Base-by-base conservation (phyloP, 2,113 vertebrate species). In the Toxotes chatareus region DNA sequence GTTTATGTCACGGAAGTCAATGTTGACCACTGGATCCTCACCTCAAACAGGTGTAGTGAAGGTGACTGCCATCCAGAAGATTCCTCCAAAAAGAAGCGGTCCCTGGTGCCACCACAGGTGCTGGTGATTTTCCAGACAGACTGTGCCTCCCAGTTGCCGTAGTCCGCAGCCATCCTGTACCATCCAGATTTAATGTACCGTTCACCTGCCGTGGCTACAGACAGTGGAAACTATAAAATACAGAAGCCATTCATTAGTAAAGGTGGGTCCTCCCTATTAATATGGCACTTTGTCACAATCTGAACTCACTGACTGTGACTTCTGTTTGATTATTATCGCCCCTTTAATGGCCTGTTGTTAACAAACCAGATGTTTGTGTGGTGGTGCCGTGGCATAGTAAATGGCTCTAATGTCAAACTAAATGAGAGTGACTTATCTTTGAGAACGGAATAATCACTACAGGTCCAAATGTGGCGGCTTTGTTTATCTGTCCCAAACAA, bases 271-370 rank as follows among this genome's bases (percentile, higher is more conserved):
- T 12, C 49, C 11, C 23, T 36, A 23, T 75, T 69, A 27, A 62
- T 53, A 53, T 9, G 23, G 4, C 63, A 51, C 67, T 61, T 51
- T 46, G 57, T 84, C 62, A 56, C 55, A 69, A 47, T 73, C 23
- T 17, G 31, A 63, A 40, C 16, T 82, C 27, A 82, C 40, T 59
- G 65, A 60, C 51, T 75, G 75, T 79, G 79, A 60, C 69, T 69
- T 78, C 12, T 73, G 69, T 74, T 82, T 79, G 34, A 82, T 79
- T 70, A 70, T 74, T 46, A 75, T 75, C 32, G 42, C 75, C 40
- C 34, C 59, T 63, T 57, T 78, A 59, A 86, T 69, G 57, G 34
- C 79, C 63, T 59, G 68, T 68, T 73, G 62, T 69, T 78, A 74
- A 60, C 27, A 10, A 19, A 60, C 23, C 84, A 82, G 79, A 82